A percentile compares a stretch with the other conserved stretches of the same genome.
phyloP scores from a whole-genome alignment of 2,888 invertebrate genomes.

The Lutraria lutraria region DNA sequence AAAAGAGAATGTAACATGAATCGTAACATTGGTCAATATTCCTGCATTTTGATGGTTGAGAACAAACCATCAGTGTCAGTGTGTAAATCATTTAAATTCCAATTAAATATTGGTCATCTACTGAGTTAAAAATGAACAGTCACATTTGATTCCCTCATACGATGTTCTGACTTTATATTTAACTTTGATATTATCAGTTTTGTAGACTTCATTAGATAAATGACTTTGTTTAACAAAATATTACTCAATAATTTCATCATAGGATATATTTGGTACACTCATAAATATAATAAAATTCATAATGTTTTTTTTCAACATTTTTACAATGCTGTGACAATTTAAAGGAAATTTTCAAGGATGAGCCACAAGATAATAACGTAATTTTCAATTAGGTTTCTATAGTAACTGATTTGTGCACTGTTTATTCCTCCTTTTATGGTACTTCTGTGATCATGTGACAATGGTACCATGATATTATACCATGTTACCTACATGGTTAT shows the following conservation, averaged over 20 bases:
- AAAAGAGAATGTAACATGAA: not conserved
- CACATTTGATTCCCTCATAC: too few relatives aligned
- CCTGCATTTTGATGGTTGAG: not conserved
- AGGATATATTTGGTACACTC: too few relatives aligned
- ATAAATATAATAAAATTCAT: too few relatives aligned
- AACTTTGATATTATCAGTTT: too few relatives aligned
- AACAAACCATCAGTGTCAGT: not conserved
- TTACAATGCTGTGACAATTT: too few relatives aligned
- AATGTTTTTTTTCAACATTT: too few relatives aligned
- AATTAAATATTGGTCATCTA: not conserved
- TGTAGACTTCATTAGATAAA: too few relatives aligned
- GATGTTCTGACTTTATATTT: too few relatives aligned
- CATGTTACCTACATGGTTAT: not conserved
- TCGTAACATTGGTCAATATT: not conserved
- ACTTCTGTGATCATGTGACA: not conserved
- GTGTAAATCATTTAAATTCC: not conserved
- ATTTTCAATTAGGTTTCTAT: not conserved
- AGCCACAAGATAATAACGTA: too few relatives aligned
- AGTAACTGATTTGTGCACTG: not conserved
- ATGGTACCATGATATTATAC: constrained; percentile 7
- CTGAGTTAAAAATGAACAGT: not conserved
- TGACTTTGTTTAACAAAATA: too few relatives aligned
- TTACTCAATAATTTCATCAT: too few relatives aligned
- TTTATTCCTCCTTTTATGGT: not conserved
- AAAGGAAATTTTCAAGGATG: too few relatives aligned